Conservation (phyloP, 2,888 invertebrate species). For the Marronus borbonicus region DNA sequence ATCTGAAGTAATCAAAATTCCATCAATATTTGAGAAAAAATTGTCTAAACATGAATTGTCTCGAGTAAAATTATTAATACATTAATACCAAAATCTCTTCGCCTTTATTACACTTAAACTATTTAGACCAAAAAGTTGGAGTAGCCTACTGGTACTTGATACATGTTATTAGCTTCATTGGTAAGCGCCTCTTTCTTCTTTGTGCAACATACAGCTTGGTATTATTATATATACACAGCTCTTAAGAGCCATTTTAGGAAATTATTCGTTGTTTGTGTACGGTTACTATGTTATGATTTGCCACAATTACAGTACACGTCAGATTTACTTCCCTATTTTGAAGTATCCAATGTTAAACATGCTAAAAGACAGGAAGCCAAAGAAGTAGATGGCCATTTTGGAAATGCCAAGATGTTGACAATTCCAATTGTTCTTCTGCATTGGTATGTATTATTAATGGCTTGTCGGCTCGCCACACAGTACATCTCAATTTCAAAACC, state of each 20-base stretch:
- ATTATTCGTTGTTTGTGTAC: not conserved
- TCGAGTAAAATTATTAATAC: too few species aligned
- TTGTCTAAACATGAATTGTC: too few species aligned
- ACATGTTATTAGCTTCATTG: too few species aligned
- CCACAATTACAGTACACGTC: constrained; percentile 18
- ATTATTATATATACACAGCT: not conserved
- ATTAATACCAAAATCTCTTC: too few species aligned
- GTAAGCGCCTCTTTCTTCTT: too few species aligned
- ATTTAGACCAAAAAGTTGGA: too few species aligned
- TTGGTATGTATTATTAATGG: constrained; percentile 10
- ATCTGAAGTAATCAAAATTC: too few species aligned
- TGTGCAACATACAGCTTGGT: too few species aligned
- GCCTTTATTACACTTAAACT: too few species aligned
- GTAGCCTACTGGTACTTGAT: too few species aligned
- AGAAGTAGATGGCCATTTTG: constrained; percentile 22
- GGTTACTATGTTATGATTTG: not conserved
- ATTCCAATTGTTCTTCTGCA: constrained; percentile 29
- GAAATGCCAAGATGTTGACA: not conserved
- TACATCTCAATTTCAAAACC: not conserved
- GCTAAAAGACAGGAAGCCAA: constrained; percentile 18
- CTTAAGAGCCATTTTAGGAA: not conserved
- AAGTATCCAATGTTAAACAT: not conserved
- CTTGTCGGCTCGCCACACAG: not conserved
- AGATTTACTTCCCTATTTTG: constrained; percentile 14
- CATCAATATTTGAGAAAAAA: too few species aligned